phyloP scores from a whole-genome alignment of 2,888 invertebrate genomes.

The Dryadula phaetusa region DNA sequence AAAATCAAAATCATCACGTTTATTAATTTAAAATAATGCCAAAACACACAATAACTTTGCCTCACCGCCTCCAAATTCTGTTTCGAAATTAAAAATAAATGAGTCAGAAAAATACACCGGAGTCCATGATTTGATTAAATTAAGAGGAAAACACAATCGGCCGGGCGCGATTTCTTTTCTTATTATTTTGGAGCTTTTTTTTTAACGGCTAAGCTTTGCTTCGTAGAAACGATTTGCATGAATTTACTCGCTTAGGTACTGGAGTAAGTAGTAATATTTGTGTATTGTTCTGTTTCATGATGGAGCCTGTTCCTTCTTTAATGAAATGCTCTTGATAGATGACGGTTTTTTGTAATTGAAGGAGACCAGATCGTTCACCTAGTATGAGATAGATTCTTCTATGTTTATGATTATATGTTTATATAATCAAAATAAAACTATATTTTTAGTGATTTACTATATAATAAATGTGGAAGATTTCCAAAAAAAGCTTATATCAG shows the following conservation, averaged over 20 bases:
- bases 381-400: too few relatives aligned
- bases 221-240: conserved; percentile 76
- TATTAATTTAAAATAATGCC: conserved; percentile 46
- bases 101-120: conserved; percentile 72
- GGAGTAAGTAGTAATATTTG: conserved; percentile 57
- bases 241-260: conserved; percentile 59
- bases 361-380: neutral
- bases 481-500: too few relatives aligned
- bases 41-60: conserved; percentile 40
- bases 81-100: conserved; percentile 77
- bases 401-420: too few relatives aligned
- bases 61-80: conserved; percentile 30
- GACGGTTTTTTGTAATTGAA: neutral
- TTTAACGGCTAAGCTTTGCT: conserved; percentile 65
- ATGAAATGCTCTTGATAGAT: conserved; percentile 14
- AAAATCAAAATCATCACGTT: conserved; percentile 42
- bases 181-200: conserved; percentile 74
- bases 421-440: too few relatives aligned
- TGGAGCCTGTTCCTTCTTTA: neutral
- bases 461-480: too few relatives aligned
- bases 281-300: conserved; percentile 53
- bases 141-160: conserved; percentile 74
- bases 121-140: conserved; percentile 78
- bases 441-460: too few relatives aligned
- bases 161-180: conserved; percentile 51